Evolutionary conservation across 2,797 vertebrate genomes (phyloP), one percentile per base, ranked within the genome.

Genomic region (Leptatherina wallacei): DNA sequence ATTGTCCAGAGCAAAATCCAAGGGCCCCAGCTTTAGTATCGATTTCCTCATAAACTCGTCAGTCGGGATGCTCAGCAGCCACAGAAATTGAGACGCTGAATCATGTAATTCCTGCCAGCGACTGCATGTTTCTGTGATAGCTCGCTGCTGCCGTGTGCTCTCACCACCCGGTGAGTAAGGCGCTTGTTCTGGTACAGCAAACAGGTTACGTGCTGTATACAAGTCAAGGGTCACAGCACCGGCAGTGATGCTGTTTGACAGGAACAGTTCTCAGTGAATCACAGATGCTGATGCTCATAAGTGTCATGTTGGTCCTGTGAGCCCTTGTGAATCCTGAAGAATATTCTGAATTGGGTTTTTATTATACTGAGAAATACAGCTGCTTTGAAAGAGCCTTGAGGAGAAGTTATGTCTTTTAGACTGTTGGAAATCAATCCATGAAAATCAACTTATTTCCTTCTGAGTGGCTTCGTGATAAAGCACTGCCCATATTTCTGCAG

Each of bases 201-300:
- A 42, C 67, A 58, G 66, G 59, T 27, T 80, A 42, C 24, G 68
- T 38, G 55, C 52, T 38, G 24, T 49, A 55, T 24, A 33, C 65
- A 29, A 73, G 80, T 83, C 75, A 75, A 61, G 55, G 85, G 81
- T 87, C 84, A 65, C 42, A 64, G 61, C 67, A 8, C 32, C 63
- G 63, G 78, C 14, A 40, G 47, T 54, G 73, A 85, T 68, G 71
- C 67, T 72, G 71, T 71, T 74, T 80, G 82, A 84, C 79, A 40
- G 79, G 69, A 84, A 78, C 61, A 61, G 58, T 58, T 85, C 77
- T 69, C 67, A 8, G 72, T 84, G 88, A 86, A 80, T 88, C 84
- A 77, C 2, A 47, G 40, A 75, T 36, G 42, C 27, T 22, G 68
- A 78, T 70, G 67, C 56, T 64, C 6, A 9, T 2, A 57, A 27